These are phyloP conservation scores for Pandion haliaetus DNA, from an alignment of 2,113 vertebrate genomes.

Conservation along the genomic window DNA sequence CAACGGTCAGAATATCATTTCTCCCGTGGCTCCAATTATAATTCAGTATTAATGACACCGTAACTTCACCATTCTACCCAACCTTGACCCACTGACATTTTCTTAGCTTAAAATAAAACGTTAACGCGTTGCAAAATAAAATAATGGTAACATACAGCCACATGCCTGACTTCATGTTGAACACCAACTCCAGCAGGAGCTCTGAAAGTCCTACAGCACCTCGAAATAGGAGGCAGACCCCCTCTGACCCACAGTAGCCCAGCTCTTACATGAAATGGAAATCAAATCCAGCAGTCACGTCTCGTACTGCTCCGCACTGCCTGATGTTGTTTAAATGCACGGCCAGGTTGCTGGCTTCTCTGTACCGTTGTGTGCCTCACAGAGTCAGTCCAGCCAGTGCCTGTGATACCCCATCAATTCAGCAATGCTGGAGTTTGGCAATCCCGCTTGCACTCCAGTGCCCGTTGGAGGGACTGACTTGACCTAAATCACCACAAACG, in stretches of 20 bases:
- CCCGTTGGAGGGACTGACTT: neutral
- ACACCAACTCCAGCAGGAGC: neutral
- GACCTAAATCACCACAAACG: neutral
- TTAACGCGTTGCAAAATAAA: neutral
- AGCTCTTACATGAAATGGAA: neutral
- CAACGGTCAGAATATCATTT: neutral
- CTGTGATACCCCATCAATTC: neutral
- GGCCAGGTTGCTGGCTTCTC: neutral
- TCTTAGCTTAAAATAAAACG: neutral
- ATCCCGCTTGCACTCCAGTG: neutral
- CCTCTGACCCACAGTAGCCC: neutral
- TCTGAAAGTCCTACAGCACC: neutral
- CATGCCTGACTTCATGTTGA: neutral
- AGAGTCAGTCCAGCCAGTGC: neutral
- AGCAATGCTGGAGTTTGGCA: neutral
- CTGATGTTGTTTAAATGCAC: rapidly evolving
- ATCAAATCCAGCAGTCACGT: neutral
- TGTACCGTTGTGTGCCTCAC: rapidly evolving
- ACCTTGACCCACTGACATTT: conserved; percentile 22
- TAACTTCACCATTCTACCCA: neutral
- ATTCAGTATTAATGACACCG: neutral
- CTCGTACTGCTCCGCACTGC: rapidly evolving
- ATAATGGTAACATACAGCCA: neutral
- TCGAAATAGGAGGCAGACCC: neutral
- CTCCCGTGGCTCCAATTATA: neutral